A percentile compares a stretch with the other conserved stretches of the same genome.
phyloP scores from a whole-genome alignment of 2,797 vertebrate genomes.

The Gymnodraco acuticeps region DNA sequence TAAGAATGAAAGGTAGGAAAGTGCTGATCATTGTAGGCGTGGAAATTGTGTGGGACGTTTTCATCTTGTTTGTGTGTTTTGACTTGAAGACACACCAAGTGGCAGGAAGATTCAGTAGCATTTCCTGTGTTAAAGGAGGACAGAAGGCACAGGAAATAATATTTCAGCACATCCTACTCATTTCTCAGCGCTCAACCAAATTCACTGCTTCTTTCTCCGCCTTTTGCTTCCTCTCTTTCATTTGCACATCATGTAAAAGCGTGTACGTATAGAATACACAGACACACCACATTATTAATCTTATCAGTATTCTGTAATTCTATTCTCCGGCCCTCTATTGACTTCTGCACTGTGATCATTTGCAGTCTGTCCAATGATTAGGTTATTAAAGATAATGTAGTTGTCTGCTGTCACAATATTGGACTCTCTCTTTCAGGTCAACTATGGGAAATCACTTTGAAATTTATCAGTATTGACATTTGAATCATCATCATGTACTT shows the following conservation, averaged over 20 bases:
- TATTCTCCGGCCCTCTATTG: constrained; percentile 78
- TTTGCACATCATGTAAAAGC: constrained; percentile 23
- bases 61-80: constrained; percentile 25
- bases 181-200: constrained; percentile 46
- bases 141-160: constrained; percentile 70
- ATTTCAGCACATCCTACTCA: constrained; percentile 66
- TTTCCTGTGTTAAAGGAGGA: constrained; percentile 76
- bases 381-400: constrained; percentile 88
- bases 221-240: constrained; percentile 36
- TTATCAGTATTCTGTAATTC: constrained; percentile 76
- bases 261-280: constrained; percentile 25
- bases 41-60: constrained; percentile 58
- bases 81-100: constrained; percentile 54
- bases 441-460: constrained; percentile 86
- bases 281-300: constrained; percentile 76
- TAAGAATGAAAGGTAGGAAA: constrained; percentile 40
- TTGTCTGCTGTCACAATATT: constrained; percentile 87
- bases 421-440: constrained; percentile 84
- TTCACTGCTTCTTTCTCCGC: constrained; percentile 16
- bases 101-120: constrained; percentile 59
- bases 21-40: constrained; percentile 33
- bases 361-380: constrained; percentile 81
- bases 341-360: constrained; percentile 81
- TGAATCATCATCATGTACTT: constrained; percentile 82
- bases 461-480: constrained; percentile 86